Evolutionary conservation across 2,797 vertebrate species (phyloP), one percentile per base, ranked within the genome.

Genomic region (Simalia tracyae): DNA sequence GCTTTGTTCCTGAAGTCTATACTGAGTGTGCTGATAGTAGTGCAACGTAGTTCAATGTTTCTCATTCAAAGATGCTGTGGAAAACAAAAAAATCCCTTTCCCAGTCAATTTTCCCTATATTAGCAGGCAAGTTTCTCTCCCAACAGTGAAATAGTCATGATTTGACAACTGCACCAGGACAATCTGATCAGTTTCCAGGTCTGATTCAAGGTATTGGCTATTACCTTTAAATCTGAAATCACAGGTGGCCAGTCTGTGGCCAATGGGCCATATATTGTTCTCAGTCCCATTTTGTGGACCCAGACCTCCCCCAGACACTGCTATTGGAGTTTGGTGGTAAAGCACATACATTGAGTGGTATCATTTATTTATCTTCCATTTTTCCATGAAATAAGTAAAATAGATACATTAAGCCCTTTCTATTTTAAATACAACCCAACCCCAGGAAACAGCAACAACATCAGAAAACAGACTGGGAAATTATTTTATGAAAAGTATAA

Each of bases 1-100:
- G 66, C 61, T 87, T 93, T 63, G 66, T 66, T 60, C 46, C 88
- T 91, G 50, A 93, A 91, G 88, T 56, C 50, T 87, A 22, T 59
- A 66, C 19, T 14, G 28, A 88, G 59, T 8, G 10, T 12, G 64
- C 15, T 56, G 76, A 91, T 63, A 86, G 10, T 42, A 15, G 9
- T 42, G 50, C 54, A 60, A 4, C 8, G 9, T 26, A 66, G 46
- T 61, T 68, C 66, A 36, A 28, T 15, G 50, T 90, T 66, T 91
- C 4, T 76, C 56, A 66, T n/a, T 93, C 85, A 54, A 19, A 19
- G 14, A 68, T 26, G 17, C 31, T 46, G 7, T 31, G 57, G 36
- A 36, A 15, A 56, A 68, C 46, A 28, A 50, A 19, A 24, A 5
- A 12, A 22, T 87, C 2, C 89, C 6, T 17, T 84, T 57, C 56